A percentile compares a stretch with the other conserved stretches of the same genome.
Evolutionary conservation across 2,888 invertebrate genomes (phyloP).

Genomic region (Iselma pallidipennis): DNA sequence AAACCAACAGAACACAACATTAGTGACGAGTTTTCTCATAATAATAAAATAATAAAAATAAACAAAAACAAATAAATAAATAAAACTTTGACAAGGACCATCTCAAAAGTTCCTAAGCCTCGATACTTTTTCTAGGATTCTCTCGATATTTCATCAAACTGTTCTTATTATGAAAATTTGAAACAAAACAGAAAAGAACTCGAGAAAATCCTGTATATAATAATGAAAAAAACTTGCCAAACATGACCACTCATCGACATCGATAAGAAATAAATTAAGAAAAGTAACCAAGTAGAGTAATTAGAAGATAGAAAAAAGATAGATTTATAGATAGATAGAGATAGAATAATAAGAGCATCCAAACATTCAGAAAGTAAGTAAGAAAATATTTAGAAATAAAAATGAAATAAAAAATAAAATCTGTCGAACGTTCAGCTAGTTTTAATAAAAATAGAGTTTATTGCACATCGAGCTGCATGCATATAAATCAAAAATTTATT

Average conservation of each 20-base stretch:
- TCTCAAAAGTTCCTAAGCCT: constrained; percentile 88
- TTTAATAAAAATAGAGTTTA: constrained; percentile 20
- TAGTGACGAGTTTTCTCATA: constrained; percentile 56
- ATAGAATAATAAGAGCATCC: constrained; percentile 48
- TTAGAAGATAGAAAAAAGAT: constrained; percentile 35
- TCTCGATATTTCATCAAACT: constrained; percentile 35
- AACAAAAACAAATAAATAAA: background rate
- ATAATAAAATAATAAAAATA: background rate
- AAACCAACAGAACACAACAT: constrained; percentile 66
- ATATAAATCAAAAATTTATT: constrained; percentile 13
- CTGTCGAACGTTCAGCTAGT: constrained; percentile 19
- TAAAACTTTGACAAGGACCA: constrained; percentile 77
- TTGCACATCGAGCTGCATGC: constrained; percentile 42
- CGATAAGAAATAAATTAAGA: constrained; percentile 39
- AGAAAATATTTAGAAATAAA: constrained; percentile 21
- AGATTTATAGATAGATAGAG: background rate
- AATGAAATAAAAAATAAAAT: constrained; percentile 21
- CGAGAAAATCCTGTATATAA: constrained; percentile 29
- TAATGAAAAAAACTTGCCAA: constrained; percentile 31
- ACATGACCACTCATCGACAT: constrained; percentile 55
- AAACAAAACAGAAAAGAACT: no score
- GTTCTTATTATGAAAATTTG: background rate
- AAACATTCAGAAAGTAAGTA: constrained; percentile 53
- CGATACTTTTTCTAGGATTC: constrained; percentile 40
- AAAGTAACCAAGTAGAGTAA: constrained; percentile 38